Conservation (phyloP, 2,888 invertebrate species). For the Drosophila longiperda region DNA sequence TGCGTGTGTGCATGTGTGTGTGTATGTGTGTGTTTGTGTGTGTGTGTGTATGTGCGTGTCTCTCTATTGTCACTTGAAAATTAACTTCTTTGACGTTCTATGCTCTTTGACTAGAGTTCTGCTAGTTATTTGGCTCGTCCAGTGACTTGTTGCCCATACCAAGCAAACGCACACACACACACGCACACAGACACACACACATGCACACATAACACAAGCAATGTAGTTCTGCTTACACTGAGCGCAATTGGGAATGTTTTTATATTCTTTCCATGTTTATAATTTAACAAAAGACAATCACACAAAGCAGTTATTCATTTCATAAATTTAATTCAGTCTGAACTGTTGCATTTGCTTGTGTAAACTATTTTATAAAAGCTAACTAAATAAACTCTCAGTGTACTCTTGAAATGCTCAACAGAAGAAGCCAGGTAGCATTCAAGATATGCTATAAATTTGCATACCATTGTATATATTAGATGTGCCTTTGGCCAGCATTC, state of each 20-base stretch:
- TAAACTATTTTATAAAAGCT: not conserved
- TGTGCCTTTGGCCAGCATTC: constrained; percentile 7
- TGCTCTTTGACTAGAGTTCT: constrained; percentile 42
- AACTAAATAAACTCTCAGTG: constrained; percentile 22
- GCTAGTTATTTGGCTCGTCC: constrained; percentile 32
- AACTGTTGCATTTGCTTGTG: not conserved
- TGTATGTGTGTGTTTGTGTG: constrained; percentile 4
- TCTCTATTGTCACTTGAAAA: constrained; percentile 62
- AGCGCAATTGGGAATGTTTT: not conserved
- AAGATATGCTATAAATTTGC: constrained; percentile 31
- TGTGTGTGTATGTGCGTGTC: constrained; percentile 21
- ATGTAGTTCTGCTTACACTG: constrained; percentile 14
- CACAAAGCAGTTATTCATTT: not conserved
- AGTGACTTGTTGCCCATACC: constrained; percentile 24
- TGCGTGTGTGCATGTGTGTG: constrained; percentile 3
- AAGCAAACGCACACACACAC: not conserved
- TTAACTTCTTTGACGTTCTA: constrained; percentile 61
- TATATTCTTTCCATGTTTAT: not conserved
- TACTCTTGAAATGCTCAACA: not conserved
- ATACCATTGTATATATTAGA: constrained; percentile 16
- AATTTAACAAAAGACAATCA: not conserved
- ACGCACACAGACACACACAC: not conserved
- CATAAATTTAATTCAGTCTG: not conserved
- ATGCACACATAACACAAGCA: not conserved
- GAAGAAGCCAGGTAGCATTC: constrained; percentile 11